Evolutionary conservation across 1,140 invertebrate species (phyloP).

Genomic region (Lepidurus couesii): DNA sequence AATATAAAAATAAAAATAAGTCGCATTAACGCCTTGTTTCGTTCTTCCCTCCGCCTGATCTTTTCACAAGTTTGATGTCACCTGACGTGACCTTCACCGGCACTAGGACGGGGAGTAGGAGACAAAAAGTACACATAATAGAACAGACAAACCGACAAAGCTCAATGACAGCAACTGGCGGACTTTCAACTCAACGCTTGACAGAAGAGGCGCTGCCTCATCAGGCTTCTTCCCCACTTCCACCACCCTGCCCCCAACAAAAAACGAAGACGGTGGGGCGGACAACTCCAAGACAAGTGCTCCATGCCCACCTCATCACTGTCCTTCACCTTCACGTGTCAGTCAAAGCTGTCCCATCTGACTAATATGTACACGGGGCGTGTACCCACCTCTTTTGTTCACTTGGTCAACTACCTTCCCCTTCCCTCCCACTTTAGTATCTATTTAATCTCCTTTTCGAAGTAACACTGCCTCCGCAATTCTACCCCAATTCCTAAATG

Average conservation of each 20-base stretch:
- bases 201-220: background rate
- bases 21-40: no score
- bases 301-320: background rate
- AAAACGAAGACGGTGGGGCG: background rate
- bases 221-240: background rate
- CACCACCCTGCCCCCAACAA: no score
- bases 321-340: slow-evolving; percentile 8
- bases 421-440: background rate
- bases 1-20: no score
- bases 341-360: background rate
- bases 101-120: no score
- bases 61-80: no score
- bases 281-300: background rate
- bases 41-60: no score
- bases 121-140: no score
- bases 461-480: background rate
- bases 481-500: background rate
- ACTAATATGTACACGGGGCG: slow-evolving; percentile 17
- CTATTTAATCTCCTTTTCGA: background rate
- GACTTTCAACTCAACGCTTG: background rate
- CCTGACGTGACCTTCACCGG: no score
- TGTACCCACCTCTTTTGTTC: background rate
- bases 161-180: no score
- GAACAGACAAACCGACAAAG: no score
- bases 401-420: background rate